Percentiles rank a stretch among this genome's conserved stretches.
Evolutionary conservation across 1,140 invertebrate genomes (phyloP).

Genomic region (Elymnias hypermnestra): DNA sequence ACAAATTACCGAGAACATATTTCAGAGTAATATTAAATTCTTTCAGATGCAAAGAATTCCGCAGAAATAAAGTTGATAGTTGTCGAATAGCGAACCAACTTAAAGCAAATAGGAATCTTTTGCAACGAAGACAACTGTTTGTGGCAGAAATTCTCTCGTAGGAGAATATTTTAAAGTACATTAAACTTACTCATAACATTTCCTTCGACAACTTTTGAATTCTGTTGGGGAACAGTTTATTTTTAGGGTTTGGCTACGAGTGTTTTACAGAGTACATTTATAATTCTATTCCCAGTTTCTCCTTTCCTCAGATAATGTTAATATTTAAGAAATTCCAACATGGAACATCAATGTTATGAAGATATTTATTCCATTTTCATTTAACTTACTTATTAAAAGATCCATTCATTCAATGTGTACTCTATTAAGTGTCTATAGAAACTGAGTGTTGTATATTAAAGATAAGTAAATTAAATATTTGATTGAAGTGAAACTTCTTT

Average conservation of each 20-base stretch:
- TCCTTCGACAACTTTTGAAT: slow-evolving; percentile 1
- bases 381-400: no score
- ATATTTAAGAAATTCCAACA: no score
- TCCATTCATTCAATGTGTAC: no score
- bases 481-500: no score
- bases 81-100: not conserved
- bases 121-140: not conserved
- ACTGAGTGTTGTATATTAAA: no score
- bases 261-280: no score
- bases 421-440: no score
- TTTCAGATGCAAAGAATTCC: not conserved
- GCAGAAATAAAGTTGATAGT: not conserved
- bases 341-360: no score
- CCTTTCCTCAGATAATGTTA: not conserved
- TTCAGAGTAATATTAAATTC: not conserved
- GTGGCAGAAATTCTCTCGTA: not conserved
- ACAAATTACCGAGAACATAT: no score
- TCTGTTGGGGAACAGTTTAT: not conserved
- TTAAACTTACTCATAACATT: slow-evolving; percentile 3
- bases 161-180: slow-evolving; percentile 2
- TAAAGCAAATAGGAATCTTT: not conserved
- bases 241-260: not conserved
- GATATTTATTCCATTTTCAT: no score
- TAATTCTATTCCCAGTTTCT: not conserved
- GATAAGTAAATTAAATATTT: no score